phyloP scores from a whole-genome alignment of 2,888 invertebrate genomes.

The Thalpophila matura region DNA sequence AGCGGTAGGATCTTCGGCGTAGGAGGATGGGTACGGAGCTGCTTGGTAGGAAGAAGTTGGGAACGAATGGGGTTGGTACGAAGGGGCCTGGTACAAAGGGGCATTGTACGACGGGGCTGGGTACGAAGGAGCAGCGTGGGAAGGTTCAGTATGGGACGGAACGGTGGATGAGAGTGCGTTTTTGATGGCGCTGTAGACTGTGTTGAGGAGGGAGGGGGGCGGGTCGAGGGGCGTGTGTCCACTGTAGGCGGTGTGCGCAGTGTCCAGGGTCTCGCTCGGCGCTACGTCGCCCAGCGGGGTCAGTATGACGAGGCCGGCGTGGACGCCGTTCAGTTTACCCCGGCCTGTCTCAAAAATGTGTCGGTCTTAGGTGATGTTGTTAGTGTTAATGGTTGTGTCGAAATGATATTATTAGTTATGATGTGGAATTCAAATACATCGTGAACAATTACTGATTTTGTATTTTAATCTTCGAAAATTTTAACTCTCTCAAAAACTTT shows the following conservation, averaged over 20 bases:
- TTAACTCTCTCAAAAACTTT: too few relatives aligned
- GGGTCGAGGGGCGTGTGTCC: slow-evolving; percentile 83
- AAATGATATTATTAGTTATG: slow-evolving; percentile 19
- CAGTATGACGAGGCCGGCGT: slow-evolving; percentile 86
- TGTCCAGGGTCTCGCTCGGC: slow-evolving; percentile 74
- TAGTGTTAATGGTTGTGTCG: slow-evolving; percentile 21
- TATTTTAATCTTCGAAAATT: too few relatives aligned
- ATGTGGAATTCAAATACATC: slow-evolving; percentile 14
- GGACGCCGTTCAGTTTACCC: slow-evolving; percentile 85
- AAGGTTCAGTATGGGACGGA: slow-evolving; percentile 22
- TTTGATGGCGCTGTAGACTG: slow-evolving; percentile 85
- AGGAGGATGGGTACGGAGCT: slow-evolving; percentile 29
- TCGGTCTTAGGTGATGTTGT: slow-evolving; percentile 55
- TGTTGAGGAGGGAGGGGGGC: slow-evolving; percentile 81
- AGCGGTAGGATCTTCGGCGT: slow-evolving; percentile 39
- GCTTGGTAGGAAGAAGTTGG: slow-evolving; percentile 12
- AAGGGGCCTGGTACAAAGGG: slow-evolving; percentile 36
- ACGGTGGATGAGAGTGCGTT: slow-evolving; percentile 75
- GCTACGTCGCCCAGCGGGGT: slow-evolving; percentile 81
- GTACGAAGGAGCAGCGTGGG: slow-evolving; percentile 11
- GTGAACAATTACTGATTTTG: too few relatives aligned
- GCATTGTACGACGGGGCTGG: slow-evolving; percentile 43
- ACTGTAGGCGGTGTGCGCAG: slow-evolving; percentile 60
- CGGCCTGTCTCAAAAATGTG: slow-evolving; percentile 87
- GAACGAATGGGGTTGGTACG: slow-evolving; percentile 18